phyloP scores from a whole-genome alignment of 1,140 invertebrate genomes.

The Drosophila parvula region DNA sequence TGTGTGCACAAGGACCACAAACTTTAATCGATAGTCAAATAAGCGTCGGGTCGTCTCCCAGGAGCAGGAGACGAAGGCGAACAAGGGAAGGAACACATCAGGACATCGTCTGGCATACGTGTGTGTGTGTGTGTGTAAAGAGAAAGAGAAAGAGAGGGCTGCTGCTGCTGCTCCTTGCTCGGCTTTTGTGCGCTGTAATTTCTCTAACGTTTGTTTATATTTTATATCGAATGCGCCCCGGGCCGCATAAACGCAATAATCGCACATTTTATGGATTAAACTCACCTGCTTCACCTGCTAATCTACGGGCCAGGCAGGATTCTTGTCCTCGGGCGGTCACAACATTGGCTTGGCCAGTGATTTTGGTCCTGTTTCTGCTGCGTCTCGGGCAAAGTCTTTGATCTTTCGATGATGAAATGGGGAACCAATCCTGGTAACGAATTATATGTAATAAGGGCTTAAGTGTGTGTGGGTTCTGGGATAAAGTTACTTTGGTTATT shows the following conservation, averaged over 20 bases:
- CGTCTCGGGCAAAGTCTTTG: background rate
- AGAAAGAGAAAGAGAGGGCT: background rate
- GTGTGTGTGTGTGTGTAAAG: slow-evolving; percentile 31
- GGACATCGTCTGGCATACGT: slow-evolving; percentile 31
- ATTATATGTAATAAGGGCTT: no score
- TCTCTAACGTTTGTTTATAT: slow-evolving; percentile 83
- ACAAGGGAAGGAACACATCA: background rate
- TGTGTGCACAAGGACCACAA: slow-evolving; percentile 72
- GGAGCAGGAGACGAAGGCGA: background rate
- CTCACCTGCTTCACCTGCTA: slow-evolving; percentile 74
- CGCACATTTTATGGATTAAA: slow-evolving; percentile 83
- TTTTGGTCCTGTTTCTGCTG: no score
- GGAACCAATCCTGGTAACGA: background rate
- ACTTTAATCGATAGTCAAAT: slow-evolving; percentile 81
- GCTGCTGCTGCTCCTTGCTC: slow-evolving; percentile 43
- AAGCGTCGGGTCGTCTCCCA: slow-evolving; percentile 33
- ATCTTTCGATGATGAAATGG: slow-evolving; percentile 2
- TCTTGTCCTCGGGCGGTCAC: slow-evolving; percentile 4
- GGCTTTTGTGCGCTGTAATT: slow-evolving; percentile 70
- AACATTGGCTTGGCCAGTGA: slow-evolving; percentile 12
- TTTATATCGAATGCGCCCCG: slow-evolving; percentile 76
- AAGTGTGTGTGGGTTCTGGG: background rate
- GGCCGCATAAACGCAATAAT: slow-evolving; percentile 82
- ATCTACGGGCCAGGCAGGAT: slow-evolving; percentile 51
- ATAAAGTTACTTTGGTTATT: background rate